Evolutionary conservation across 1,140 invertebrate genomes (phyloP).

Genomic region (Dufourea novaeangliae): DNA sequence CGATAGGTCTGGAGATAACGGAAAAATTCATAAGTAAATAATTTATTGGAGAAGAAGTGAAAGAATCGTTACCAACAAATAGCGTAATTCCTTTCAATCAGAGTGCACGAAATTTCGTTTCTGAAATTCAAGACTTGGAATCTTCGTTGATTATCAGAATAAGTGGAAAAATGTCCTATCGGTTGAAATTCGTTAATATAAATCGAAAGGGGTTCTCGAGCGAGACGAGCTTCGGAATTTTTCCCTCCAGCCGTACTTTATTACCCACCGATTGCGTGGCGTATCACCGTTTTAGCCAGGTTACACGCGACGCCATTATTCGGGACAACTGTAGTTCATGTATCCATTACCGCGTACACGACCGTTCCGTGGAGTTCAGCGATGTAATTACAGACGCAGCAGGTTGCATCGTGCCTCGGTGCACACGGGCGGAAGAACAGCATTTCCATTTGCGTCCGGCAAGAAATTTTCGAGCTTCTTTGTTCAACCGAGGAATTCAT

Average conservation of each 20-base stretch:
- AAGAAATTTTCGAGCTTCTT: background rate
- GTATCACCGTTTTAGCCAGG: constrained; percentile 47
- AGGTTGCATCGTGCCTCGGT: constrained; percentile 9
- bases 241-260: background rate
- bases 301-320: constrained; percentile 52
- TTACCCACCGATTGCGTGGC: constrained; percentile 23
- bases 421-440: constrained; percentile 1
- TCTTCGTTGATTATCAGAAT: too few relatives aligned
- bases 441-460: background rate
- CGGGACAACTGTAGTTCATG: constrained; percentile 47
- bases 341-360: constrained; percentile 59
- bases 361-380: constrained; percentile 25
- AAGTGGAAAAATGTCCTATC: too few relatives aligned
- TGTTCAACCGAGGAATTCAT: background rate
- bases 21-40: too few relatives aligned
- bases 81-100: too few relatives aligned
- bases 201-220: too few relatives aligned
- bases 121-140: too few relatives aligned
- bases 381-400: constrained; percentile 34
- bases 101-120: too few relatives aligned
- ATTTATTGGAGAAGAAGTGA: too few relatives aligned
- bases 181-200: too few relatives aligned
- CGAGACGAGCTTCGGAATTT: background rate
- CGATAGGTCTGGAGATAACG: too few relatives aligned
- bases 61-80: too few relatives aligned